Evolutionary conservation across 2,888 invertebrate species (phyloP).

Genomic region (Chloroclysta siterata): DNA sequence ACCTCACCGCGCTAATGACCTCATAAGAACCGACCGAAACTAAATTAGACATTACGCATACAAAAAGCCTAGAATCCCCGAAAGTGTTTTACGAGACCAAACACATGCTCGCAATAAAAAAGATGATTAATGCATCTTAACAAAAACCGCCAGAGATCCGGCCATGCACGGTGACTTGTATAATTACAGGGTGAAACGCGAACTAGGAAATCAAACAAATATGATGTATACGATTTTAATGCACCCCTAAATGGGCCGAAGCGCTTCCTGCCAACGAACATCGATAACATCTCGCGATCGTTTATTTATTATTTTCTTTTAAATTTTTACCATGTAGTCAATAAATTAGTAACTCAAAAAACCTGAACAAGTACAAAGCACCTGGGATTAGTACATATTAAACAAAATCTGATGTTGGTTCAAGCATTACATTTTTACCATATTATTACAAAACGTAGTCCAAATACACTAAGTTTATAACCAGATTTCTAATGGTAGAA

Average conservation of each 20-base stretch:
- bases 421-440: too few species aligned
- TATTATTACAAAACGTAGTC: too few species aligned
- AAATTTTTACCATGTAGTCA: neutral
- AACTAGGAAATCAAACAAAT: constrained; percentile 86
- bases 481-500: too few species aligned
- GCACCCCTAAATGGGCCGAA: constrained; percentile 84
- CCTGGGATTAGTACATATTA: too few species aligned
- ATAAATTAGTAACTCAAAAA: neutral
- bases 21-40: constrained; percentile 71
- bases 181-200: constrained; percentile 84
- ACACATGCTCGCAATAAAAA: constrained; percentile 82
- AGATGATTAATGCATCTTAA: constrained; percentile 81
- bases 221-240: constrained; percentile 86
- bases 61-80: constrained; percentile 74
- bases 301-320: constrained; percentile 75
- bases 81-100: constrained; percentile 80
- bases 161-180: constrained; percentile 81
- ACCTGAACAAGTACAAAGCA: too few species aligned
- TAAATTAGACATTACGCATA: constrained; percentile 77
- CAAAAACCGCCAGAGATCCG: constrained; percentile 78
- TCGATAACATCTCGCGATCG: constrained; percentile 78
- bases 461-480: too few species aligned
- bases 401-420: too few species aligned
- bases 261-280: constrained; percentile 78
- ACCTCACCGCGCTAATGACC: constrained; percentile 74